Conservation (phyloP, 2,797 vertebrate species). For the Ctenochaetus hawaiiensis region DNA sequence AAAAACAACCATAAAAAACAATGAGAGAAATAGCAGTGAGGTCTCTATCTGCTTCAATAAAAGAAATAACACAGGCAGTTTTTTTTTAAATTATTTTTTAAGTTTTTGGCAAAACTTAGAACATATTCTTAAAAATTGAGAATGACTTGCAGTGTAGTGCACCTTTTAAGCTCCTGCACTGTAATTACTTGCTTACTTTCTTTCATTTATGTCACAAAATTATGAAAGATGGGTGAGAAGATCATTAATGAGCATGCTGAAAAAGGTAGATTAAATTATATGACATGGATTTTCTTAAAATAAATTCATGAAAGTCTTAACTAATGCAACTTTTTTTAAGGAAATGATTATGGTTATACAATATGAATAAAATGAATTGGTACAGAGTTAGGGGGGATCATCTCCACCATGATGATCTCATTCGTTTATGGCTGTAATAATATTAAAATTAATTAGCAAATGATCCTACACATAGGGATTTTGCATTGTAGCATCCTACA, state of each 20-base stretch:
- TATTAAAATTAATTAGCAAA: slow-evolving; percentile 60
- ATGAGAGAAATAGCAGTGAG: background rate
- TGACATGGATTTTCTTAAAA: no score
- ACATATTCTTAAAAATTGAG: no score
- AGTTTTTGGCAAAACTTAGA: background rate
- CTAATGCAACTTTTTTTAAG: background rate
- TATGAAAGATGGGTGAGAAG: no score
- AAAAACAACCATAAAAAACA: slow-evolving; percentile 29
- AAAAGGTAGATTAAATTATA: no score
- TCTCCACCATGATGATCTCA: slow-evolving; percentile 19
- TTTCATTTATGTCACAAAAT: no score
- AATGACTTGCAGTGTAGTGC: no score
- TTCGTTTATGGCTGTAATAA: slow-evolving; percentile 22
- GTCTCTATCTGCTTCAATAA: slow-evolving; percentile 4
- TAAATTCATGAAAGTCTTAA: background rate
- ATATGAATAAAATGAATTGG: slow-evolving; percentile 10
- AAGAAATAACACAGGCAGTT: background rate
- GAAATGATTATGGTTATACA: slow-evolving; percentile 1
- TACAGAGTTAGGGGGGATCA: background rate
- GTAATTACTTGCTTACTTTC: no score
- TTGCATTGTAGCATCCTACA: slow-evolving; percentile 39
- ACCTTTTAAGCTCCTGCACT: no score
- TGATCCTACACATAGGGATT: slow-evolving; percentile 33
- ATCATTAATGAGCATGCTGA: no score
- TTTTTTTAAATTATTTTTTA: background rate